These are phyloP conservation scores for Dicyrtomina minuta DNA, from an alignment of 2,888 invertebrate genomes.

Conservation along the genomic window DNA sequence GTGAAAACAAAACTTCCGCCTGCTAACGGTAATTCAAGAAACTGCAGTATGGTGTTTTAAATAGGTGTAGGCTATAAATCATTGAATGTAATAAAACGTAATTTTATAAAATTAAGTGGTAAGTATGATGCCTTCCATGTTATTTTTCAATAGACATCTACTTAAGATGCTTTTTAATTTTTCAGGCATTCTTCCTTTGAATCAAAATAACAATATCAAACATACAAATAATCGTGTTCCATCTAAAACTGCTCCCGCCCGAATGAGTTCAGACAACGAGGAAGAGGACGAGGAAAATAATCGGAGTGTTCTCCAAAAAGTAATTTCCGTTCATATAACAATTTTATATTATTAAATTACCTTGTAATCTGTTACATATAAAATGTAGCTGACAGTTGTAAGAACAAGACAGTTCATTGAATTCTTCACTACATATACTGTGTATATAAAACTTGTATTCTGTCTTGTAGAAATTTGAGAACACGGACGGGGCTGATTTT, in stretches of 20 bases:
- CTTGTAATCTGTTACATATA: too few species aligned
- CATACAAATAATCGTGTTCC: slow-evolving; percentile 48
- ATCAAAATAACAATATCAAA: slow-evolving; percentile 17
- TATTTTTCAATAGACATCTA: too few species aligned
- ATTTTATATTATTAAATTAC: too few species aligned
- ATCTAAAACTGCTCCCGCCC: slow-evolving; percentile 51
- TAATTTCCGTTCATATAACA: too few species aligned
- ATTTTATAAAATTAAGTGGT: too few species aligned
- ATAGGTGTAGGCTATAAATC: too few species aligned
- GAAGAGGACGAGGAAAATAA: slow-evolving; percentile 49
- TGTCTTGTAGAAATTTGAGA: slow-evolving; percentile 60
- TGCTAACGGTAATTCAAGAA: slow-evolving; percentile 60
- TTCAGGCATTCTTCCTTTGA: slow-evolving; percentile 16
- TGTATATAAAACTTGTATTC: background rate
- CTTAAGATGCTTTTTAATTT: too few species aligned
- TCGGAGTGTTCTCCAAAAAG: slow-evolving; percentile 48
- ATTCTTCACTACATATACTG: background rate
- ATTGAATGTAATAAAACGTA: too few species aligned
- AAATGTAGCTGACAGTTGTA: too few species aligned
- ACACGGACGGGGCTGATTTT: slow-evolving; percentile 64
- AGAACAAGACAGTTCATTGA: background rate
- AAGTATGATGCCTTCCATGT: too few species aligned
- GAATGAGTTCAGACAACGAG: slow-evolving; percentile 42
- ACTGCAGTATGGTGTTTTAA: background rate
- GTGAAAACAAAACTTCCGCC: slow-evolving; percentile 70